These are phyloP conservation scores for Himalopsyche kuldschensis DNA, from an alignment of 2,888 invertebrate species.

Conservation along the genomic window DNA sequence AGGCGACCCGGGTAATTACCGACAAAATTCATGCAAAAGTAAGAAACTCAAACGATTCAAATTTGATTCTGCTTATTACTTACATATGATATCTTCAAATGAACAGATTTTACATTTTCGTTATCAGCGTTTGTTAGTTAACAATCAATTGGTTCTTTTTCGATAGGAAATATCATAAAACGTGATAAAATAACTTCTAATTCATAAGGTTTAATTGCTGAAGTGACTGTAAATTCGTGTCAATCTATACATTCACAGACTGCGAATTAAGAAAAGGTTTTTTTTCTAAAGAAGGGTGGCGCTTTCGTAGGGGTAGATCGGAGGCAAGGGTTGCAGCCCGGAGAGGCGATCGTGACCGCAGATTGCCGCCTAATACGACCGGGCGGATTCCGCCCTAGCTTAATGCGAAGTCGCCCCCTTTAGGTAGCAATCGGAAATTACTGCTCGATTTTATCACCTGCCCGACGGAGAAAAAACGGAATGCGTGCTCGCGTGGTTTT, in stretches of 20 bases:
- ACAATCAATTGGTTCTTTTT: no score
- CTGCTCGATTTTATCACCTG: constrained; percentile 23
- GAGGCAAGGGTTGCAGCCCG: constrained; percentile 1
- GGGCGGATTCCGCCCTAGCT: constrained; percentile 10
- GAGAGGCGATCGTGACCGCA: constrained; percentile 30
- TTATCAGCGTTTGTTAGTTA: no score
- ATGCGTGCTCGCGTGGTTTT: neutral
- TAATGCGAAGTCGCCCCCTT: constrained; percentile 23
- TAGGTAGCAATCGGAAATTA: constrained; percentile 30
- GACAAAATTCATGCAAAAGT: no score
- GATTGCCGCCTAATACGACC: constrained; percentile 25
- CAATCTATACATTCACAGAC: neutral
- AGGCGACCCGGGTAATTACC: no score
- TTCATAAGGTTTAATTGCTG: no score
- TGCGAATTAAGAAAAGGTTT: neutral
- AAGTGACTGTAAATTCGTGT: no score
- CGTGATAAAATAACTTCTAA: no score
- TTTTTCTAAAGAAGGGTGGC: neutral
- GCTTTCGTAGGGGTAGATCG: neutral
- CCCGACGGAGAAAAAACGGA: neutral
- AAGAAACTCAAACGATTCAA: no score
- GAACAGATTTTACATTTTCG: no score
- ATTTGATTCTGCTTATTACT: no score
- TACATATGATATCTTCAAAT: no score
- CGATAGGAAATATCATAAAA: no score